A percentile compares a stretch with the other conserved stretches of the same genome.
Evolutionary conservation across 2,888 invertebrate genomes (phyloP).

Genomic region (Thecocarcelia acutangulata): DNA sequence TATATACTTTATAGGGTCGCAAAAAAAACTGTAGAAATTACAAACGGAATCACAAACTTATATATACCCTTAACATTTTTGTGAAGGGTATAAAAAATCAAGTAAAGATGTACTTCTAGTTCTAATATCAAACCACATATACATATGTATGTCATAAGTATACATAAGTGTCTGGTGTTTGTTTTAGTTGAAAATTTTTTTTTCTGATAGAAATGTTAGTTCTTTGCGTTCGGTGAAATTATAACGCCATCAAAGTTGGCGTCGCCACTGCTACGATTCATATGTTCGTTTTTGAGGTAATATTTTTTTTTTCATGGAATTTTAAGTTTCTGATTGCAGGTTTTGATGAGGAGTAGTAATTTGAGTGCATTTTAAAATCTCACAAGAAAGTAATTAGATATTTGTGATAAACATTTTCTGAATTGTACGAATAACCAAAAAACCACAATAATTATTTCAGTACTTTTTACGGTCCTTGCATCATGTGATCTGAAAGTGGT

Average conservation of each 20-base stretch:
- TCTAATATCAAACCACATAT: too few species aligned
- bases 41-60: too few species aligned
- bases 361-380: too few species aligned
- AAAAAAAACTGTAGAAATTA: too few species aligned
- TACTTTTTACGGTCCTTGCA: conserved; percentile 15
- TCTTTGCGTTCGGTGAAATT: conserved; percentile 6
- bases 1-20: too few species aligned
- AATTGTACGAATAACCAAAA: conserved; percentile 10
- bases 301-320: conserved; percentile 23
- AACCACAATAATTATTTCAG: conserved; percentile 5
- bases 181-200: conserved; percentile 9
- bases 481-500: conserved; percentile 35
- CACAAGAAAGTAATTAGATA: neutral
- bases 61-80: too few species aligned
- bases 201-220: conserved; percentile 37
- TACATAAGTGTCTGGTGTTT: conserved; percentile 40
- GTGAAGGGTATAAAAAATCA: too few species aligned
- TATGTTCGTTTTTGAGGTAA: conserved; percentile 20
- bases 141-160: too few species aligned
- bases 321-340: conserved; percentile 33
- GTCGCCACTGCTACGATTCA: conserved; percentile 14
- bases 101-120: too few species aligned
- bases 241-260: conserved; percentile 11
- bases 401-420: conserved; percentile 12
- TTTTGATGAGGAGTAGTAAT: conserved; percentile 28